Evolutionary conservation across 2,888 invertebrate genomes (phyloP), one percentile per base, ranked within the genome.

Genomic region (Lepidonotus clava): DNA sequence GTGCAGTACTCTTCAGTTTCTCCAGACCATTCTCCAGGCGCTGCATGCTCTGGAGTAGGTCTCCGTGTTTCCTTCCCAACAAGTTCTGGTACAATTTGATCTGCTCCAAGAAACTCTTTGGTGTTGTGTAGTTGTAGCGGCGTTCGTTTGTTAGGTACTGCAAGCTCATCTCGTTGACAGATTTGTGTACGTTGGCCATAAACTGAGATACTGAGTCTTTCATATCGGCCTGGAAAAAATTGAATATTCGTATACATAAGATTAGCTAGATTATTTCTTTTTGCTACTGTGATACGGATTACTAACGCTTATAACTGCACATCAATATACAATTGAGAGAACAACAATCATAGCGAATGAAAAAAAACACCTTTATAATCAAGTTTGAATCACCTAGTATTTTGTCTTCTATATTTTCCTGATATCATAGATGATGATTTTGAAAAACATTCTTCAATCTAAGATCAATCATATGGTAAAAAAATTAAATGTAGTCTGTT

Each of bases 51-150:
- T 96, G 96, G 88, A 96, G 96, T n/a, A 99, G 95, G 91, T 98
- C 98, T n/a, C 95, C 95, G 85, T 97, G 96, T 94, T 98, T 98
- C 89, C 96, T 96, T 89, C 96, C 96, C 8, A 99, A 96, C 32
- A 99, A 95, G 94, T 98, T 98, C 0, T 97, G 96, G 93, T 98
- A 99, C 67, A 99, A 95, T 92, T 97, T 97, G 87, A 99, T 98
- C 95, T 98, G 98, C 93, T 99, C 99, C 84, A 99, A 95, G 95
- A 98, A 99, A 89, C 98, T 98, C 94, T 99, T 99, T 0, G 99
- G 99, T 6, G 99, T 99, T 0, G 99, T 99, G 93, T 99, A 99
- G 94, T 99, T 99, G 94, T 98, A 98, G 76, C 99, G 96, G 80
- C 98, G 96, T 92, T 99, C 99, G 92, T 97, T 98, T 87, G 96